Percentiles rank a stretch among this genome's conserved stretches.
Evolutionary conservation across 2,888 invertebrate species (phyloP).

Genomic region (Pyrochroa serraticornis): DNA sequence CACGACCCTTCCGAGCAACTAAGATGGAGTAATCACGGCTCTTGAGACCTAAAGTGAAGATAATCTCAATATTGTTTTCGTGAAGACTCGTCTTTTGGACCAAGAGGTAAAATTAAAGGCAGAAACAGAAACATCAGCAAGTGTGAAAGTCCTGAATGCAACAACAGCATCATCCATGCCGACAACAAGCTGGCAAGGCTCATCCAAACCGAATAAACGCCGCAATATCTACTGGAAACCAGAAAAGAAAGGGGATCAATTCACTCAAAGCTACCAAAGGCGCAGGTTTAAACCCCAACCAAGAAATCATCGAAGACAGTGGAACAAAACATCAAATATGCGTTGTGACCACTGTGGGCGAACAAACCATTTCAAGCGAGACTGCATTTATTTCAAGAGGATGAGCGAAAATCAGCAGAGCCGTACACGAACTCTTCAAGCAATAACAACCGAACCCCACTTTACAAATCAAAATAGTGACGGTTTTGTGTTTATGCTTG

Average conservation of each 20-base stretch:
- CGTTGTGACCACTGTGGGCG: conserved; percentile 47
- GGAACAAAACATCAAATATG: conserved; percentile 3
- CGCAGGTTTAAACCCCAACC: not conserved
- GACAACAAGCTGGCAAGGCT: no score
- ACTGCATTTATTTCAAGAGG: conserved; percentile 41
- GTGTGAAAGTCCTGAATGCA: not conserved
- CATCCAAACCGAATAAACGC: no score
- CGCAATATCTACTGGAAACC: not conserved
- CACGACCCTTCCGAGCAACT: conserved; percentile 46
- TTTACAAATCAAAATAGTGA: not conserved
- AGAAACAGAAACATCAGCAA: conserved; percentile 6
- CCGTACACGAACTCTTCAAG: conserved; percentile 24
- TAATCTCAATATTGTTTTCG: conserved; percentile 47
- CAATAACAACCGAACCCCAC: no score
- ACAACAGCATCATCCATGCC: not conserved
- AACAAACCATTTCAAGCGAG: conserved; percentile 42
- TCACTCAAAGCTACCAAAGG: not conserved
- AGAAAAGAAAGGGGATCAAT: not conserved
- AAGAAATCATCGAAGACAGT: not conserved
- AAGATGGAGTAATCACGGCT: conserved; percentile 51
- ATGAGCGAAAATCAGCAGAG: conserved; percentile 21
- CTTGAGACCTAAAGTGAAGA: conserved; percentile 49
- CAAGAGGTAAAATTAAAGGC: conserved; percentile 32
- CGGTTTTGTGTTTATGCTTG: conserved; percentile 1
- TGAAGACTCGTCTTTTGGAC: conserved; percentile 42